Evolutionary conservation across 2,888 invertebrate genomes (phyloP), one percentile per base, ranked within the genome.

Genomic region (Hypomecis punctinalis): DNA sequence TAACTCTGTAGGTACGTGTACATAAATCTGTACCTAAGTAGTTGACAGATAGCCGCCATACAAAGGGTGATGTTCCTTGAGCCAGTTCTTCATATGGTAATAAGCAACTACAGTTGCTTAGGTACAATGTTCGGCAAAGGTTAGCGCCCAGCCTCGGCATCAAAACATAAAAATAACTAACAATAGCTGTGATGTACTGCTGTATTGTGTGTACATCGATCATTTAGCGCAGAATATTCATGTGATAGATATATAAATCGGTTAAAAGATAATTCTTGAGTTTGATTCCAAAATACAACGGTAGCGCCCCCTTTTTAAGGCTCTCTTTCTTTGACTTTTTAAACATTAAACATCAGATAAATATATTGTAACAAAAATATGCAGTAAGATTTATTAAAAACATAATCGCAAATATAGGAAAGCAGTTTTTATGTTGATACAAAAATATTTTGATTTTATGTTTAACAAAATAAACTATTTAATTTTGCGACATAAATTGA

Each of bases 61-160:
- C 58, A 63, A 63, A 48, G 58, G 37, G 11, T n/a, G 46, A 49
- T 53, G 39, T 40, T 43, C 65, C 65, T 65, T 65, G 65, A 53
- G 61, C 65, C 39, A 52, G 33, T 48, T 65, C 57, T 61, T 43
- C 47, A 53, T 48, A 65, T 52, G 65, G 65, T 42, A 57, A 61
- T 65, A 60, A 55, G 33, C 45, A 39, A 23, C 47, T 23, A 23
- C 5, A 9, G 3, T 23, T 23, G 23, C 23, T 23, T 23, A 23
- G 11, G 49, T 43, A 53, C 53, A 39, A 42, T 13, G 5, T 11
- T 46, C 49, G 54, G 35, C 55, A 59, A 53, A 67, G 63, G 63
- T 61, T 48, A 36, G 48, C 58, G 36, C 36, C 52, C 47, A 63
- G 40, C 63, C 67, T 60, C 63, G 57, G 53, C 60, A 52, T 49